Evolutionary conservation across 1,140 invertebrate genomes (phyloP), one percentile per base, ranked within the genome.

Genomic region (Drosophila kohkoa): DNA sequence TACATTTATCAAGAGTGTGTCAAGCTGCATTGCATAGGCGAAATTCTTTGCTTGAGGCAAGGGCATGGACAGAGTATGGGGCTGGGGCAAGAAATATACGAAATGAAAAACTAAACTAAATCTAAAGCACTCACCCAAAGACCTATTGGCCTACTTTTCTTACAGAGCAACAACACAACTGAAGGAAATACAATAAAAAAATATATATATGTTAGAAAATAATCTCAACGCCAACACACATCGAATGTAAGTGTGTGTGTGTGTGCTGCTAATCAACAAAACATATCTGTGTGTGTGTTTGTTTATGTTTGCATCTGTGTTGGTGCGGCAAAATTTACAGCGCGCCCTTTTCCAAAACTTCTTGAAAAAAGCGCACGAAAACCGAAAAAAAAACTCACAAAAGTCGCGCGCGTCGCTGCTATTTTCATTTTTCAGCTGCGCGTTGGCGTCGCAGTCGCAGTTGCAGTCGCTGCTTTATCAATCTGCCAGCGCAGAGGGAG

Each of bases 131-230:
- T 89, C 81, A 85, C 85, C 85, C 81, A 89, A 73, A 89, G 86
- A 89, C 85, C 85, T 86, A 89, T 89, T 89, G 85, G 75, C 85
- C 85, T 89, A 89, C 81, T 89, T 89, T 89, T 85, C 75, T 76
- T 82, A 74, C 77, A 81, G 85, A 69, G 63, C 80, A 73, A 59
- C 79, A 75, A 49, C 62, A 55, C 57, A 67, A 41, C 48, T 54
- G 55, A 49, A 64, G 72, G 58, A 88, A 88, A 81, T 81, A 88
- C 74, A 78, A 88, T 70, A 81, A 77, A 69, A 86, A 80, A 74
- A 75, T 77, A 73, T 76, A 72, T 72, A 83, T 69, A 71, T 59
- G 78, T 78, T 79, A 81, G 83, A 89, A 88, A 89, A 88, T 88
- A 88, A 88, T 89, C 85, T 88, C 77, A 79, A 88, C 85, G 77